Evolutionary conservation across 2,113 vertebrate genomes (phyloP).

Genomic region (Psilopogon haemacephalus): DNA sequence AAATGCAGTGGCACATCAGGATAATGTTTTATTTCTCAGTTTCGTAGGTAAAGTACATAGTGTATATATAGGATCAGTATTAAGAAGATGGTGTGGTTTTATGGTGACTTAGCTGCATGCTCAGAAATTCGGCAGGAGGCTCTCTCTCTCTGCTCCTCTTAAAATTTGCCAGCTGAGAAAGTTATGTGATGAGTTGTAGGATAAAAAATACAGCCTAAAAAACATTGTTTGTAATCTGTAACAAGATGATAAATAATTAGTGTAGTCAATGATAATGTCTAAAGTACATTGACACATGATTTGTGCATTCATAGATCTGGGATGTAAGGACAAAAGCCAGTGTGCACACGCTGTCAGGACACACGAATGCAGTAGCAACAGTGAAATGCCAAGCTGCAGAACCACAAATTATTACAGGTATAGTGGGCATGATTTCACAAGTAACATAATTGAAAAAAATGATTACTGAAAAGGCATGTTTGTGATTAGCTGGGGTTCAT

Average conservation of each 20-base stretch:
- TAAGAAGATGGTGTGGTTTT: background rate
- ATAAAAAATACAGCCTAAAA: background rate
- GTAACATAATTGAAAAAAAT: background rate
- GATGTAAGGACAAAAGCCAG: conserved; percentile 96
- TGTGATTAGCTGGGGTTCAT: background rate
- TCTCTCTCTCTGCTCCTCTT: background rate
- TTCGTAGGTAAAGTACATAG: background rate
- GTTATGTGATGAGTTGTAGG: background rate
- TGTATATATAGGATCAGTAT: background rate
- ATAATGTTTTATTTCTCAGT: background rate
- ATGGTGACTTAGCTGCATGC: background rate
- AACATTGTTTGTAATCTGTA: background rate
- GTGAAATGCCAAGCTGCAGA: conserved; percentile 94
- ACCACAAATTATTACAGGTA: conserved; percentile 96
- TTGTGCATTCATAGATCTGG: conserved; percentile 84
- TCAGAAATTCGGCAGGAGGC: background rate
- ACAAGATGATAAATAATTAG: background rate
- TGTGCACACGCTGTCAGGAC: conserved; percentile 91
- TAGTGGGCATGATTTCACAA: background rate
- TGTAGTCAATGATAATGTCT: background rate
- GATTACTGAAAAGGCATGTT: background rate
- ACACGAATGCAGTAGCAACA: conserved; percentile 97
- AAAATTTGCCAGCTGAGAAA: background rate
- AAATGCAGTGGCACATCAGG: background rate
- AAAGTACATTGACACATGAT: background rate